A percentile compares a stretch with the other conserved stretches of the same genome.
These are phyloP conservation scores for Tachysurus fulvidraco DNA, from an alignment of 2,113 vertebrate species.

Conservation along the genomic window DNA sequence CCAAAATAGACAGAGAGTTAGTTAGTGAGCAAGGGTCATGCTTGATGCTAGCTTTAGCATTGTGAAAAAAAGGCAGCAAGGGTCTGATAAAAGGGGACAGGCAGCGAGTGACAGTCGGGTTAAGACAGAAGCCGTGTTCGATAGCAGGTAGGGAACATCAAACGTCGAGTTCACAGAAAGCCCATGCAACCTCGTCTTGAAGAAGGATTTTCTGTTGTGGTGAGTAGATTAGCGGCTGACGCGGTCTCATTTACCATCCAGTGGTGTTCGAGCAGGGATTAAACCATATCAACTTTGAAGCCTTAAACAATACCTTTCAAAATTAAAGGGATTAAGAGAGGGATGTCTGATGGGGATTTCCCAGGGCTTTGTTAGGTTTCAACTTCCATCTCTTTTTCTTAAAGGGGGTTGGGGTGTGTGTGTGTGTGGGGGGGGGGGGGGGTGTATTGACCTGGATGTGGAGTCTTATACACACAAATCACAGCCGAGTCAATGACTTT, in stretches of 20 bases:
- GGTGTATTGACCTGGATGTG: not conserved
- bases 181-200: slow-evolving; percentile 73
- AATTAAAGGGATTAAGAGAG: slow-evolving; percentile 79
- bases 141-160: slow-evolving; percentile 79
- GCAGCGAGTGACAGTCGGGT: slow-evolving; percentile 76
- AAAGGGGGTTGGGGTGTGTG: slow-evolving; percentile 42
- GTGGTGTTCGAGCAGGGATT: slow-evolving; percentile 73
- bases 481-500: slow-evolving; percentile 44
- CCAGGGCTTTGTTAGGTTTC: slow-evolving; percentile 75
- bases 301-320: slow-evolving; percentile 82
- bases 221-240: slow-evolving; percentile 78
- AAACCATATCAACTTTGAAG: slow-evolving; percentile 81
- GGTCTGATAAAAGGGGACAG: slow-evolving; percentile 79
- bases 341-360: slow-evolving; percentile 76
- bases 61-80: slow-evolving; percentile 65
- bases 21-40: slow-evolving; percentile 28
- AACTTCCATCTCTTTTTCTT: slow-evolving; percentile 58
- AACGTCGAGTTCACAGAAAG: slow-evolving; percentile 76
- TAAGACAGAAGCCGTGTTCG: slow-evolving; percentile 77
- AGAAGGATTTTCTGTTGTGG: slow-evolving; percentile 77
- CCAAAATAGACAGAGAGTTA: slow-evolving; percentile 54
- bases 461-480: not conserved
- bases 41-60: slow-evolving; percentile 68
- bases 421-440: slow-evolving; percentile 45
- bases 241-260: slow-evolving; percentile 73